Evolutionary conservation across 2,888 invertebrate genomes (phyloP), one percentile per base, ranked within the genome.

Genomic region (Margaritifera margaritifera): DNA sequence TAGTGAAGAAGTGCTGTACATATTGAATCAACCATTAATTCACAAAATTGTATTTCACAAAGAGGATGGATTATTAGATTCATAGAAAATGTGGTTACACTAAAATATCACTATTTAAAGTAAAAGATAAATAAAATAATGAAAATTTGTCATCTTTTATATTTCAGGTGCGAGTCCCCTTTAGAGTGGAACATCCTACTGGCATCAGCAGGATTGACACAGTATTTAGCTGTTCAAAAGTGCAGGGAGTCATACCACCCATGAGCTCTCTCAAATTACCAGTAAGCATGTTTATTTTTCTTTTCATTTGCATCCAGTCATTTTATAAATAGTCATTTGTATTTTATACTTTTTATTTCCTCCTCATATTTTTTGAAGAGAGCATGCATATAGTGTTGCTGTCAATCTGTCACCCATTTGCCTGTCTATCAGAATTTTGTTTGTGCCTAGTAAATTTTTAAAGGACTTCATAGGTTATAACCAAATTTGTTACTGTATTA

Each of bases 91-190:
- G 0, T 42, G 8, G 11, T 42, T 42, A 42, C 42, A 42, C 42
- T 42, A 11, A 42, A 42, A 42, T 42, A 42, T 42, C 15, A 42
- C 42, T 42, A 3, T 11, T 42, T 42, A 42, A 15, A 1, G 0
- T 8, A 11, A 42, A 42, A 20, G n/a, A 4, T 8, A 24, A 27
- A 52, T 25, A n/a, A 50, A 62, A 31, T n/a, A 15, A 50, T 62
- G 50, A 22, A 62, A 51, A 53, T 0, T 20, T 55, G 22, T 64
- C 11, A 20, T 27, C 18, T 59, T 2, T 51, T 52, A 11, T 65
- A 42, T 66, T 65, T 18, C 73, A 89, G 88, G 89, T 89, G 25
- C 75, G 85, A 71, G 87, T 86, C 11, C 87, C 87, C 52, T 89
- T 86, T 75, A 81, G 77, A 67, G 82, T 89, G 8, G 84, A 88